Base-by-base conservation (phyloP, 2,888 invertebrate genomes). In the Epirrhoe tristata region DNA sequence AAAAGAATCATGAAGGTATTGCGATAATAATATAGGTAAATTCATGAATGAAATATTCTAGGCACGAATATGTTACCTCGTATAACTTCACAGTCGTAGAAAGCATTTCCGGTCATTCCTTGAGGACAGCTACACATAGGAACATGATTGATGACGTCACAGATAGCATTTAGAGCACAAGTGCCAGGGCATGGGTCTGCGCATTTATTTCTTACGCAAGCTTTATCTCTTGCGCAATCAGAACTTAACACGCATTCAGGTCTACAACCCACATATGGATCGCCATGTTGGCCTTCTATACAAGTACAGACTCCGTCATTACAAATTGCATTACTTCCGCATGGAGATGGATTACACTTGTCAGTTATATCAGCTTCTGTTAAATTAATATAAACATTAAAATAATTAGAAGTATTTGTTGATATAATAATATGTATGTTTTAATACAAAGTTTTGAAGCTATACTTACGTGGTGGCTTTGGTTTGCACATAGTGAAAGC, bases 101-200 rank as follows among this genome's bases (percentile, higher is more conserved):
- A 96, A 52, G 96, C 95, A 87, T 96, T 96, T 71, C 96, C 96
- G 32, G 95, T 94, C 90, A 95, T 94, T 74, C 95, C 95, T 74
- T 95, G 94, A 14, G 95, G 95, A 78, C 96, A 96, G 74, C 95
- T 95, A 72, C 96, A 96, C 90, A 95, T 95, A 16, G 96, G 95
- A 16, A 96, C 94, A 77, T 97, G 96, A 74, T 96, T 96, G 71
- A 96, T 94, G 3, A 96, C 96, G 74, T 96, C 95, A 80, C 97
- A 97, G 58, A 95, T 88, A 34, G 97, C 96, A 79, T 95, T 95
- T 58, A 90, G 79, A 32, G 96, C 96, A 84, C 97, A 97, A 8
- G 96, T 95, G 67, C 95, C 95, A 54, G 94, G 94, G 79, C 97
- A 96, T 5, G 96, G 96, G 84, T 96, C 94, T 3, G 90, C 73